Base-by-base conservation (phyloP, 2,888 invertebrate species). In the Tribolium freemani region DNA sequence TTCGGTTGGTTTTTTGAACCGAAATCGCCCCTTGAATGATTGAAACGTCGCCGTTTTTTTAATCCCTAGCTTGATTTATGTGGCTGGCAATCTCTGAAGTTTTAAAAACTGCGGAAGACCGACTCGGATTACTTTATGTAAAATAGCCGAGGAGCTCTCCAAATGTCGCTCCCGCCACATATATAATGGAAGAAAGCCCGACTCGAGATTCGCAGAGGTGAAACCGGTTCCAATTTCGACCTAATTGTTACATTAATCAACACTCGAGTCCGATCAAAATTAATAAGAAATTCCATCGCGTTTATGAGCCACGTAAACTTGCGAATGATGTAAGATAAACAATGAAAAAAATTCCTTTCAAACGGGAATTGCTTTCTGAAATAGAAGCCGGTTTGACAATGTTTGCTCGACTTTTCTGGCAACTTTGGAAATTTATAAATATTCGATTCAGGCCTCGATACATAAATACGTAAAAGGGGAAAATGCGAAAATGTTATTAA, bases 61-160 rank as follows among this genome's bases (percentile, higher is more conserved):
- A 71, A 71, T 71, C 60, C 50, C 38, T 9, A 10, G 50, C 57
- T 63, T 72, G 72, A 72, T 72, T 72, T 72, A 72, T 72, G 68
- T 48, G 54, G 10, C 16, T 48, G 6, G 68, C 67, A 67, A 71
- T 67, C 67, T 71, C 46, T 31, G 67, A 67, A 71, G 53, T 71
- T 67, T 67, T 60, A 60, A 71, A 71, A 60, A 58, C 38, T 67
- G 67, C 60, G 51, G 26, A 46, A 67, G 53, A 26, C 31, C 48
- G 61, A 51, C 48, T 9, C 20, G 26, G 71, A 61, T 66, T 71
- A 71, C 53, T 57, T 72, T 69, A 68, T 63, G 69, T 61, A 72
- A 69, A 72, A 68, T 50, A 68, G 61, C 31, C 61, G 31, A 26
- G 26, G 16, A 72, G 46, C 50, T 57, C 31, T 31, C 26, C 57